Percentiles rank a stretch among this genome's conserved stretches.
phyloP scores from a whole-genome alignment of 1,140 invertebrate genomes.

The Hermetia illucens region DNA sequence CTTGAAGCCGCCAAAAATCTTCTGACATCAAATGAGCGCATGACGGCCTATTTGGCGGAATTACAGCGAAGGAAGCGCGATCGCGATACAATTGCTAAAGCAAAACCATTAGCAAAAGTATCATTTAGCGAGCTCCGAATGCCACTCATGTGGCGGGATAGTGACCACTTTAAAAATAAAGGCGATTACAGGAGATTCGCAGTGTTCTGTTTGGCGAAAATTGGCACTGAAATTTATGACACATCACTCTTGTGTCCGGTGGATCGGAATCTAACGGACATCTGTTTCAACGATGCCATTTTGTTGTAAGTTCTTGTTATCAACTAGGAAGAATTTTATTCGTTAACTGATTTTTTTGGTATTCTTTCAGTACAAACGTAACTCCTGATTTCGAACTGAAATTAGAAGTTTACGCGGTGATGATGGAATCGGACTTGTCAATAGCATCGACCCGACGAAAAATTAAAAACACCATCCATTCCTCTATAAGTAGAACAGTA shows the following conservation, averaged over 20 bases:
- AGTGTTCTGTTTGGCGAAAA: slow-evolving; percentile 51
- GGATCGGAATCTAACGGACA: slow-evolving; percentile 53
- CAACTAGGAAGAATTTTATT: slow-evolving; percentile 3
- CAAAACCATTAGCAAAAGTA: slow-evolving; percentile 29
- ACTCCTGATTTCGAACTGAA: slow-evolving; percentile 47
- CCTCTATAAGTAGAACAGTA: slow-evolving; percentile 51
- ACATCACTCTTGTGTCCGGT: slow-evolving; percentile 50
- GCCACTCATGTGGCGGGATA: slow-evolving; percentile 58
- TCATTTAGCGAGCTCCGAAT: slow-evolving; percentile 48
- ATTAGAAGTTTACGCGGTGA: slow-evolving; percentile 52
- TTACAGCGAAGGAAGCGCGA: slow-evolving; percentile 43
- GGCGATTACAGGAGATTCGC: slow-evolving; percentile 56
- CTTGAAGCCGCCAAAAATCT: slow-evolving; percentile 54
- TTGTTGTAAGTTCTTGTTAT: slow-evolving; percentile 43
- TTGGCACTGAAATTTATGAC: slow-evolving; percentile 55
- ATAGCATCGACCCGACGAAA: slow-evolving; percentile 53
- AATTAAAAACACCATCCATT: slow-evolving; percentile 52
- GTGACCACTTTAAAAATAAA: slow-evolving; percentile 59
- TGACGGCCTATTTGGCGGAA: slow-evolving; percentile 52
- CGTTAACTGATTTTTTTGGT: slow-evolving; percentile 4
- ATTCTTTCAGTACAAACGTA: slow-evolving; percentile 41
- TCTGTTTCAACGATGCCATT: slow-evolving; percentile 53
- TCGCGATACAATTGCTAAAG: slow-evolving; percentile 10
- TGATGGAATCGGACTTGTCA: slow-evolving; percentile 51
- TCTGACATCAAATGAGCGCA: slow-evolving; percentile 50